Conservation (phyloP, 23 tunicate species). For the Halocynthia roretzi region DNA sequence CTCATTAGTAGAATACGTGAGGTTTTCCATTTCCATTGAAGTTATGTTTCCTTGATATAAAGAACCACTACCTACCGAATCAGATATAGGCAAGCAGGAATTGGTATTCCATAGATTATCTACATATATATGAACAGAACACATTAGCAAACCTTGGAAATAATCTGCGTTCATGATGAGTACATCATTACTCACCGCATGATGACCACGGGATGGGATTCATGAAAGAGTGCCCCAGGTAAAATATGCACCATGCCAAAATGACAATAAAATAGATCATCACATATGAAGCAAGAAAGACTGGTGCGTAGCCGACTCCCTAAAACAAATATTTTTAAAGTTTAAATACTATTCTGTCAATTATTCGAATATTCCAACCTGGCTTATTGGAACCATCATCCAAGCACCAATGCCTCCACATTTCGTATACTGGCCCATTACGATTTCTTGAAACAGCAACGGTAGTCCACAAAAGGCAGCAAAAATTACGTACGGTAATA, state of each 20-base stretch:
- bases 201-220: conserved; percentile 18
- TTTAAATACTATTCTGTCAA: no score
- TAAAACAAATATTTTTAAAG: neutral
- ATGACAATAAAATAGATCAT: conserved; percentile 8
- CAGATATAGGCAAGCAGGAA: neutral
- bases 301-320: conserved; percentile 19
- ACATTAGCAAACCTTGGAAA: neutral
- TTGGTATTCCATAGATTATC: conserved; percentile 46
- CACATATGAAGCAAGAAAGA: neutral
- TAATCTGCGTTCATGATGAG: neutral
- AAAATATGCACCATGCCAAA: conserved; percentile 27
- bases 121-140: neutral
- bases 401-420: conserved; percentile 28
- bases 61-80: neutral
- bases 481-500: conserved; percentile 27
- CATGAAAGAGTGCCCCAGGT: conserved; percentile 12
- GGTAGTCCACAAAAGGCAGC: conserved; percentile 36
- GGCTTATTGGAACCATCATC: conserved; percentile 37
- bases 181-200: conserved; percentile 11
- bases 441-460: conserved; percentile 29
- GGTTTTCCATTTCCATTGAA: neutral
- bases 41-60: neutral
- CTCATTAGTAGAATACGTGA: conserved; percentile 22
- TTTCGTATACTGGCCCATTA: conserved; percentile 41
- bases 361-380: neutral